Evolutionary conservation across 2,888 invertebrate species (phyloP), one percentile per base, ranked within the genome.

Genomic region (Pherbina coryleti): DNA sequence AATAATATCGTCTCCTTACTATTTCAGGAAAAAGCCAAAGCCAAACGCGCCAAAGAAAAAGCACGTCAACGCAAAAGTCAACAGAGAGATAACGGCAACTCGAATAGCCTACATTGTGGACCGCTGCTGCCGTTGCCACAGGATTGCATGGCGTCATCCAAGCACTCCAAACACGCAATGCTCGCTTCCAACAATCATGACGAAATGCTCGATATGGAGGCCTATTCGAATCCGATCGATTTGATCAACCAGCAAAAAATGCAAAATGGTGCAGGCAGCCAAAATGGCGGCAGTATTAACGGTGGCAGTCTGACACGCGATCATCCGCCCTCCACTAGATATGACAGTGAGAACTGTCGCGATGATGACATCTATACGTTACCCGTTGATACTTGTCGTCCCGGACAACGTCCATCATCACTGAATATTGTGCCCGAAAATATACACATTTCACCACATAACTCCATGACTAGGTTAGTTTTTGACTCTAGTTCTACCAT

Each of bases 31-130:
- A 92, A 93, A 83, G 93, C 93, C 22, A 93, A 94, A 87, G 92
- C 93, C 1, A 92, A 92, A 84, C 91, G 94, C 80, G 94, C 94
- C 8, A 92, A 93, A 83, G 95, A 95, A 85, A 91, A 93, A 83
- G 94, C 94, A 17, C 91, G 93, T 77, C 91, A 92, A 82, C 93
- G 93, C 84, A 92, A 93, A 37, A 91, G 91, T 81, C 91, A 90
- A 80, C 89, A 87, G 31, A 88, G 87, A 69, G 88, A 89, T 34
- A 81, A 81, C 5, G 86, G 74, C 5, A 64, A 25, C 64, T 67
- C 80, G 8, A 84, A 80, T 75, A 80, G 84, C n/a, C 79, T 84
- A 0, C 88, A 88, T 49, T 86, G 90, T 55, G 90, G 90, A 1
- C 90, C 89, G 1, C 70, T 88, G 34, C 76, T 87, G 60, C 85